Evolutionary conservation across 2,113 vertebrate genomes (phyloP).

Genomic region (Daboia siamensis): DNA sequence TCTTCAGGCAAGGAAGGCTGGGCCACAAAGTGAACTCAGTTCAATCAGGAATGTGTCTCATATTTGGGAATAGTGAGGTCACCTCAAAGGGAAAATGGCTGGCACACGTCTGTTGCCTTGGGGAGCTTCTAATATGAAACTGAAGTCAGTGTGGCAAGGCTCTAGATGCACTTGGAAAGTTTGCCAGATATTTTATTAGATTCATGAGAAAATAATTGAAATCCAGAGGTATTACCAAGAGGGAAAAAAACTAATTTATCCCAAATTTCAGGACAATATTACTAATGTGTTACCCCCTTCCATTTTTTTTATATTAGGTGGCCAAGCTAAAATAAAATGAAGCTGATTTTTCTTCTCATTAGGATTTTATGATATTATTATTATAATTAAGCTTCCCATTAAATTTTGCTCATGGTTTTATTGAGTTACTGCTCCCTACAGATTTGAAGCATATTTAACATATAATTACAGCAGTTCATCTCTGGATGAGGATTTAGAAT

Average conservation of each 20-base stretch:
- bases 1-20: not conserved
- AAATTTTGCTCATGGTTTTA: conserved; percentile 69
- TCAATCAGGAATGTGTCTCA: not conserved
- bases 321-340: conserved; percentile 63
- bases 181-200: conserved; percentile 15
- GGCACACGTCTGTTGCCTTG: not conserved
- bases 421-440: conserved; percentile 67
- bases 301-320: conserved; percentile 45
- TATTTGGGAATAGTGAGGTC: not conserved
- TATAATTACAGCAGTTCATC: conserved; percentile 64
- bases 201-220: conserved; percentile 19
- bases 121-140: not conserved
- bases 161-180: not conserved
- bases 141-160: not conserved
- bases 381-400: conserved; percentile 78
- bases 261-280: conserved; percentile 60
- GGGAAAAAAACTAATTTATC: conserved; percentile 24
- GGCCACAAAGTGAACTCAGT: not conserved
- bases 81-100: not conserved
- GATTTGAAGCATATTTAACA: conserved; percentile 70
- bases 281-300: conserved; percentile 13
- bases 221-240: not conserved
- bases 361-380: conserved; percentile 73
- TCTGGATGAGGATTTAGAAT: conserved; percentile 56
- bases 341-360: conserved; percentile 65